Percentiles rank a stretch among this genome's conserved stretches.
Conservation (phyloP, 2,888 invertebrate species). For the Plebejus argus region DNA sequence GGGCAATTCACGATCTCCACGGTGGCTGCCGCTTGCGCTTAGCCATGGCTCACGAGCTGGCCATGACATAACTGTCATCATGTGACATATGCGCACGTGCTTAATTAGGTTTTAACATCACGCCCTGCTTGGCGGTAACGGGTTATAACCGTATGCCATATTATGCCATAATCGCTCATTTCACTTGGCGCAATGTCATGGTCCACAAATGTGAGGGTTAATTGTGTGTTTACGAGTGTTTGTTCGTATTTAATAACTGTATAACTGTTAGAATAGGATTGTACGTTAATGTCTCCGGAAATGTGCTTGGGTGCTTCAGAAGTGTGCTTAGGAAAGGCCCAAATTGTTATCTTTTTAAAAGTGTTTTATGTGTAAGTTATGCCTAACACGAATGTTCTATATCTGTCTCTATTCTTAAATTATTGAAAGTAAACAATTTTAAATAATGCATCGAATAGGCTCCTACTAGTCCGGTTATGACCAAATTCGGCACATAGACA, state of each 20-base stretch:
- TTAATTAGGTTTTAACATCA: conserved; percentile 53
- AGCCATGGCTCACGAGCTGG: conserved; percentile 46
- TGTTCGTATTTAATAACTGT: conserved; percentile 12
- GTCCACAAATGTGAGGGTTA: conserved; percentile 13
- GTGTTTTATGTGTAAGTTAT: no score
- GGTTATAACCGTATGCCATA: conserved; percentile 44
- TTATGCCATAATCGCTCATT: conserved; percentile 41
- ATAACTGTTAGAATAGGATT: background rate
- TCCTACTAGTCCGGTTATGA: no score
- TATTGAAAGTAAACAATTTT: no score
- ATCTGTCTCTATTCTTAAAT: no score
- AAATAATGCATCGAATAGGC: no score
- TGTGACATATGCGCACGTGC: conserved; percentile 66
- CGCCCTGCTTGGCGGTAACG: conserved; percentile 51
- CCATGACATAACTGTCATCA: conserved; percentile 71
- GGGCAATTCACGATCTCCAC: conserved; percentile 66
- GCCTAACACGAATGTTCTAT: no score
- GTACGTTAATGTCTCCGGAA: background rate
- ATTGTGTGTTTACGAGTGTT: conserved; percentile 4
- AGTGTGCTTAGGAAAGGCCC: background rate
- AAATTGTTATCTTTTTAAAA: background rate
- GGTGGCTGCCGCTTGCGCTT: conserved; percentile 56
- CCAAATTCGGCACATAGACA: no score
- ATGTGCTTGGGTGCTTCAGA: background rate
- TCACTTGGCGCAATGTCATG: conserved; percentile 38